Evolutionary conservation across 2,113 vertebrate species (phyloP), one percentile per base, ranked within the genome.

Genomic region (Indicator indicator): DNA sequence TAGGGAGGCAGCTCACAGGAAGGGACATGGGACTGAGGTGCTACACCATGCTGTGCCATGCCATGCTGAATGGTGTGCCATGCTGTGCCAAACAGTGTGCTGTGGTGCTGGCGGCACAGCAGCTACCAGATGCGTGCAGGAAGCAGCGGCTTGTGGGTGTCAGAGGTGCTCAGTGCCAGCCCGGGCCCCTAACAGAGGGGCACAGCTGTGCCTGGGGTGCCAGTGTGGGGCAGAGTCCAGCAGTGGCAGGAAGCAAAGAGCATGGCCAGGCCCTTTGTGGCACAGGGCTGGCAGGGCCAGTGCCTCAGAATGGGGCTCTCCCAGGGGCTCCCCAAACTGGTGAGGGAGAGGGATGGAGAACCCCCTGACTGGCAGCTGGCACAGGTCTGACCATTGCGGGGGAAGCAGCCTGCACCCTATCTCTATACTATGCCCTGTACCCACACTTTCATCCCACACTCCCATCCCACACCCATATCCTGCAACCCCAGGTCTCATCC

Each of bases 131-230:
- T 12, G 23, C 38, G 36, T 27, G 16, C 28, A 26, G 9, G 8
- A 16, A 40, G 74, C 5, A 6, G 54, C 0, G 4, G 16, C 27
- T 1, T 8, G 36, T 2, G n/a, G 38, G 46, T 58, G 74, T 32
- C 38, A 0, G 16, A n/a, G 23, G 50, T 56, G 44, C 42, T 55
- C 1, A 7, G 36, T 17, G 40, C 33, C 33, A 62, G 21, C 8
- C 21, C 33, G 8, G 21, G 33, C 21, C 20, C 59, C 59, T 36
- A 23, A 36, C 33, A 23, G 21, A 36, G 33, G 19, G 33, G 33
- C 59, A 24, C 33, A 9, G 33, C 20, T 6, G 59, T 23, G 8
- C 23, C 21, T 21, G 59, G 60, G 23, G 23, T 38, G 33, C 23
- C 30, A 24, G 59, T 30, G 33, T 36, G 13, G 56, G 56, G 30